These are phyloP conservation scores for Caenorhabditis elegans DNA, from an alignment of 1,140 invertebrate genomes.

Conservation along the genomic window DNA sequence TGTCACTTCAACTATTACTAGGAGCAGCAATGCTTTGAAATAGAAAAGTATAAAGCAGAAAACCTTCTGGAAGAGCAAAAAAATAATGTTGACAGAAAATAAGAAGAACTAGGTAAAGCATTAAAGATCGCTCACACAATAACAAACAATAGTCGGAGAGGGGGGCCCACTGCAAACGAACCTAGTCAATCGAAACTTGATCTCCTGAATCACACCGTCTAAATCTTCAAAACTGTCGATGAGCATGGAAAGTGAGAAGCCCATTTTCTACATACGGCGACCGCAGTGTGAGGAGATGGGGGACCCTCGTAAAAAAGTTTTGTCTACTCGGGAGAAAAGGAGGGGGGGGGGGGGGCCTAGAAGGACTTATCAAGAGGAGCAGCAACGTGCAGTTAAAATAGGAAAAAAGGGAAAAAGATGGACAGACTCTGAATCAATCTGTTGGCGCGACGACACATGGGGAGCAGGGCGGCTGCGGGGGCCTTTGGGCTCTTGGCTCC, in stretches of 20 bases:
- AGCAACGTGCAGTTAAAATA: background rate
- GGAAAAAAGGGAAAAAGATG: background rate
- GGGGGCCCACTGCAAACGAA: background rate
- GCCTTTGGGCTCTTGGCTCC: constrained; percentile 1
- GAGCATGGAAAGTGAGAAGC: background rate
- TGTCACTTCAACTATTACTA: no score
- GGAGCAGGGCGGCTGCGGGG: background rate
- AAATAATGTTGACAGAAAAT: no score
- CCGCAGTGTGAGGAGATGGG: background rate
- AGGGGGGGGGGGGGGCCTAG: background rate
- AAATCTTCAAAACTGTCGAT: constrained; percentile 19
- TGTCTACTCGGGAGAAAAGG: background rate
- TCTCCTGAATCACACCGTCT: background rate
- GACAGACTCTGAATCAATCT: constrained; percentile 2
- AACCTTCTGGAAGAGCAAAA: no score
- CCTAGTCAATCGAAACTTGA: constrained; percentile 7
- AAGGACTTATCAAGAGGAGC: constrained; percentile 28
- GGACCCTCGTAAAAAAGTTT: constrained; percentile 25
- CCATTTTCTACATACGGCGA: background rate
- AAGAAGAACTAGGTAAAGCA: background rate
- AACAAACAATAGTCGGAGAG: background rate
- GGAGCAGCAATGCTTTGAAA: no score
- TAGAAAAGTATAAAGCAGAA: no score
- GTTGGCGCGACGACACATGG: background rate
- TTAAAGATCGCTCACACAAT: no score